Evolutionary conservation across 2,113 vertebrate species (phyloP).

Genomic region (Hemichromis elongatus): DNA sequence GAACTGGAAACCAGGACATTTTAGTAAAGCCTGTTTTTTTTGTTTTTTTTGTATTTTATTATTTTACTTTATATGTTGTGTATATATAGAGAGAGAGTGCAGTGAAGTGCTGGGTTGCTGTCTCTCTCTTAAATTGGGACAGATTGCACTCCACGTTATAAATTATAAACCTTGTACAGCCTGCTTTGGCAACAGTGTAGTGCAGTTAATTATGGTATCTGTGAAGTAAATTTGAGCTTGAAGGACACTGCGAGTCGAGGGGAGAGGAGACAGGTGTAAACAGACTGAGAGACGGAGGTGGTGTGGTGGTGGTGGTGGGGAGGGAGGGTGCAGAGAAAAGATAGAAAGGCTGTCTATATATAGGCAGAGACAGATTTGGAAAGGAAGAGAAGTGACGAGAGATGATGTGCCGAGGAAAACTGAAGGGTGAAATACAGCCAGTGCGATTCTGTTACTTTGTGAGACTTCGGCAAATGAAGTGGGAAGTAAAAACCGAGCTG

Average conservation of each 20-base stretch:
- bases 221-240: not conserved
- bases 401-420: not conserved
- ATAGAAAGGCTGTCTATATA: constrained; percentile 21
- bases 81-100: accelerated
- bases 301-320: not conserved
- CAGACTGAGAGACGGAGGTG: not conserved
- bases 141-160: not conserved
- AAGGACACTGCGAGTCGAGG: not conserved
- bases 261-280: constrained; percentile 2
- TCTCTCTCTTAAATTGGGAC: not conserved
- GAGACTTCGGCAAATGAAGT: not conserved
- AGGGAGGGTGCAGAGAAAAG: not conserved
- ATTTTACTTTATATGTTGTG: accelerated
- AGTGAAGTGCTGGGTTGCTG: not conserved
- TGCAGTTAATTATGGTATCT: not conserved
- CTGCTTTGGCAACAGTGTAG: not conserved
- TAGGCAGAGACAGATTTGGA: not conserved
- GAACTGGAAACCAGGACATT: not conserved
- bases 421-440: not conserved
- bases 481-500: not conserved
- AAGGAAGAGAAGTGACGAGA: not conserved
- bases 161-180: not conserved
- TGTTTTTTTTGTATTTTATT: not conserved
- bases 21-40: not conserved
- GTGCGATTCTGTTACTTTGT: not conserved